Evolutionary conservation across 2,888 invertebrate species (phyloP).

Genomic region (Thyatira batis): DNA sequence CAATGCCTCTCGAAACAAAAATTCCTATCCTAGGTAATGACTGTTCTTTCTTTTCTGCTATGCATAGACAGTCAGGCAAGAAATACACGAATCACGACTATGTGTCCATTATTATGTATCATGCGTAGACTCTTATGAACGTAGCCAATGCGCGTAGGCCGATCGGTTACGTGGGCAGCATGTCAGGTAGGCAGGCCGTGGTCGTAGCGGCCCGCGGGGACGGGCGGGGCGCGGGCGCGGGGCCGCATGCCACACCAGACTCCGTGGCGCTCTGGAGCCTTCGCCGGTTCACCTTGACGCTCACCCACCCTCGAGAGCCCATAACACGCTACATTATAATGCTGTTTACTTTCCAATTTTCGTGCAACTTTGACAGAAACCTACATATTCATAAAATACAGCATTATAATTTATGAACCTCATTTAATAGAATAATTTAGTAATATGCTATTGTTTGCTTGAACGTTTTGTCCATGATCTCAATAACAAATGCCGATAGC

Average conservation of each 20-base stretch:
- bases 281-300: slow-evolving; percentile 70
- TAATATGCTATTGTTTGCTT: neutral
- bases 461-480: neutral
- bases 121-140: slow-evolving; percentile 56
- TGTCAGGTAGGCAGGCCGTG: slow-evolving; percentile 34
- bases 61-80: neutral
- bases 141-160: slow-evolving; percentile 60
- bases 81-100: slow-evolving; percentile 25
- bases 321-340: neutral
- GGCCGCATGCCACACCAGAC: slow-evolving; percentile 51
- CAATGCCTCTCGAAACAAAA: no score
- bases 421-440: neutral
- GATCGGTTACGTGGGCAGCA: slow-evolving; percentile 57
- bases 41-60: no score
- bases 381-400: no score
- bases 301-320: slow-evolving; percentile 44
- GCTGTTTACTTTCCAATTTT: neutral
- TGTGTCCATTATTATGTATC: slow-evolving; percentile 53
- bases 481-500: neutral
- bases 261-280: slow-evolving; percentile 58
- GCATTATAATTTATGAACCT: no score
- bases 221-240: slow-evolving; percentile 22
- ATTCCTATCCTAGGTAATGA: no score
- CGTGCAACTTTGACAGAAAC: neutral
- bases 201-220: slow-evolving; percentile 9